phyloP scores from a whole-genome alignment of 2,113 vertebrate species.

The Cinclus mexicanus region DNA sequence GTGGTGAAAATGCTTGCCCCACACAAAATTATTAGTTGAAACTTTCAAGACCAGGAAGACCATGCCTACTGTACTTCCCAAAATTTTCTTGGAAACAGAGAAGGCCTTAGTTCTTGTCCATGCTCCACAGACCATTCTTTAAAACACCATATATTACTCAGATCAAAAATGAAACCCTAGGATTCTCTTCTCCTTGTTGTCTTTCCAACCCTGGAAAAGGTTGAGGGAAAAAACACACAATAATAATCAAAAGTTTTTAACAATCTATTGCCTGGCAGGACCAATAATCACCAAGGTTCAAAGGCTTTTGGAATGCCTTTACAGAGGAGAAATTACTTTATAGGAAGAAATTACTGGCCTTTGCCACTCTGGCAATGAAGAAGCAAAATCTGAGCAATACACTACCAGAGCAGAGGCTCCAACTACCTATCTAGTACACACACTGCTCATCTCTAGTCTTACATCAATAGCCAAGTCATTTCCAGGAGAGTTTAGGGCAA shows the following conservation, averaged over 20 bases:
- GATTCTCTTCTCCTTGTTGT: background rate
- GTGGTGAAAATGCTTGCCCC: background rate
- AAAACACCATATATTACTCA: background rate
- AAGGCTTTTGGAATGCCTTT: background rate
- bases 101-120: background rate
- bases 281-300: background rate
- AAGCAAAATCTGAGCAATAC: background rate
- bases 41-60: background rate
- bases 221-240: background rate
- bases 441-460: background rate
- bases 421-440: background rate
- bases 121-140: background rate
- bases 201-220: background rate
- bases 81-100: background rate
- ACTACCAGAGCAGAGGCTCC: background rate
- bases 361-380: background rate
- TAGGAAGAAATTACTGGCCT: background rate
- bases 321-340: background rate
- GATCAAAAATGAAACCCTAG: background rate
- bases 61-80: background rate
- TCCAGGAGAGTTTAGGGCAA: background rate
- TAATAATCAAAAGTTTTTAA: background rate
- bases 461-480: background rate
- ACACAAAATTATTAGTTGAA: background rate
- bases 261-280: background rate